A percentile compares a stretch with the other conserved stretches of the same genome.
phyloP scores from a whole-genome alignment of 2,113 vertebrate genomes.

The Brienomyrus longianalis region DNA sequence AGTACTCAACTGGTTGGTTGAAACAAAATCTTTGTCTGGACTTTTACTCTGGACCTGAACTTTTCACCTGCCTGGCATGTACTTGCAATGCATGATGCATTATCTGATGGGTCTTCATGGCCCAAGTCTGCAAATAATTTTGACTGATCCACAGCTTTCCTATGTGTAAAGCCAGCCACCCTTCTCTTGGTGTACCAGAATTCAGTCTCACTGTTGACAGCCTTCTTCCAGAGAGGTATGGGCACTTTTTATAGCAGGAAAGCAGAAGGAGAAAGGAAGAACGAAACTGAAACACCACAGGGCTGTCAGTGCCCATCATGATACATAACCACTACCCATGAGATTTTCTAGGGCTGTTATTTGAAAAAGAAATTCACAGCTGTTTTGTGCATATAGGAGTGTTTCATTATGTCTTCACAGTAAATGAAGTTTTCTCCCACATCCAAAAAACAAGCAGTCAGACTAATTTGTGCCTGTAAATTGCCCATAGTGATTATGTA shows the following conservation, averaged over 20 bases:
- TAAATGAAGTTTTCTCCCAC: neutral
- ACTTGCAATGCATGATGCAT: neutral
- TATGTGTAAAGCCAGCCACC: neutral
- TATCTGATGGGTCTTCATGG: neutral
- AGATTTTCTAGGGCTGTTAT: neutral
- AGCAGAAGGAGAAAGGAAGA: neutral
- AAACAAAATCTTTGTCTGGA: neutral
- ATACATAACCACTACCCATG: neutral
- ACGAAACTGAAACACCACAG: neutral
- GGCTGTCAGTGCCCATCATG: neutral
- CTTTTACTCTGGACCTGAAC: neutral
- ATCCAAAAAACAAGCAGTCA: neutral
- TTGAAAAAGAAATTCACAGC: neutral
- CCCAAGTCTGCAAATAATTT: neutral
- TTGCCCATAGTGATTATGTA: neutral
- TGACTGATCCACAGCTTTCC: neutral
- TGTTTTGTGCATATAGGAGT: neutral
- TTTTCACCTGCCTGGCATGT: neutral
- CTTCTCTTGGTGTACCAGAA: neutral
- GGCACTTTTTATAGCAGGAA: neutral
- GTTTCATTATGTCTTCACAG: neutral
- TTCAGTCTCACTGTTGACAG: neutral
- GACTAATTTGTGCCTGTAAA: neutral
- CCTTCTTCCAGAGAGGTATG: neutral
- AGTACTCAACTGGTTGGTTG: neutral